phyloP scores from a whole-genome alignment of 2,888 invertebrate species.

The Lomographa bimaculata region DNA sequence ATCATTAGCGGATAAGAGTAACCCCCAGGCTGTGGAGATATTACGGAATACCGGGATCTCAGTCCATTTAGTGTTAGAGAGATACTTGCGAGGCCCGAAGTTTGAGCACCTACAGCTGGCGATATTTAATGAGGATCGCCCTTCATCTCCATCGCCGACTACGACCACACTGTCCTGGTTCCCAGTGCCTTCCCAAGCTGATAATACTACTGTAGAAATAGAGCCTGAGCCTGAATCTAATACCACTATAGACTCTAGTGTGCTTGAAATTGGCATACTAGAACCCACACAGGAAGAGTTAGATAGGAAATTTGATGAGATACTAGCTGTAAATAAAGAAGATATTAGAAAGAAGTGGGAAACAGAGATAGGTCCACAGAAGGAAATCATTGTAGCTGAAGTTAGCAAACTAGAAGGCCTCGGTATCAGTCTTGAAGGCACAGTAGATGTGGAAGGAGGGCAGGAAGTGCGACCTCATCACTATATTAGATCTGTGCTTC shows the following conservation, averaged over 20 bases:
- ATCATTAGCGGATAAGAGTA: conserved; percentile 95
- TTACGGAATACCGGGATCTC: conserved; percentile 96
- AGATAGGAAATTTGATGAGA: conserved; percentile 80
- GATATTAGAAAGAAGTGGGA: conserved; percentile 92
- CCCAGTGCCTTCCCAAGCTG: conserved; percentile 88
- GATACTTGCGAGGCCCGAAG: conserved; percentile 96
- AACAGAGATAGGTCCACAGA: conserved; percentile 90
- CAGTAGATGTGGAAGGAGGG: conserved; percentile 98
- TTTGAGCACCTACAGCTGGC: conserved; percentile 96
- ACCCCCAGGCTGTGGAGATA: conserved; percentile 98
- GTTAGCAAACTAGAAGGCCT: conserved; percentile 96
- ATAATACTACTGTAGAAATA: conserved; percentile 82
- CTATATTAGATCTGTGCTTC: conserved; percentile 97
- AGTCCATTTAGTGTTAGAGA: conserved; percentile 94
- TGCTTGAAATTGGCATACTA: conserved; percentile 79
- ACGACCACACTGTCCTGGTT: conserved; percentile 93
- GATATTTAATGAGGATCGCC: conserved; percentile 85
- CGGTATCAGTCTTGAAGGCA: conserved; percentile 98
- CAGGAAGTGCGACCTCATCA: conserved; percentile 99
- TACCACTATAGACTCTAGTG: conserved; percentile 91
- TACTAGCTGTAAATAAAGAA: conserved; percentile 80
- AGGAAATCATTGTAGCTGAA: conserved; percentile 96
- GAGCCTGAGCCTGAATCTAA: conserved; percentile 92
- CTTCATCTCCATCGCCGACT: conserved; percentile 88
- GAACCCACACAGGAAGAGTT: conserved; percentile 81